A percentile compares a stretch with the other conserved stretches of the same genome.
phyloP scores from a whole-genome alignment of 2,113 vertebrate species.

The Callospermophilus lateralis region DNA sequence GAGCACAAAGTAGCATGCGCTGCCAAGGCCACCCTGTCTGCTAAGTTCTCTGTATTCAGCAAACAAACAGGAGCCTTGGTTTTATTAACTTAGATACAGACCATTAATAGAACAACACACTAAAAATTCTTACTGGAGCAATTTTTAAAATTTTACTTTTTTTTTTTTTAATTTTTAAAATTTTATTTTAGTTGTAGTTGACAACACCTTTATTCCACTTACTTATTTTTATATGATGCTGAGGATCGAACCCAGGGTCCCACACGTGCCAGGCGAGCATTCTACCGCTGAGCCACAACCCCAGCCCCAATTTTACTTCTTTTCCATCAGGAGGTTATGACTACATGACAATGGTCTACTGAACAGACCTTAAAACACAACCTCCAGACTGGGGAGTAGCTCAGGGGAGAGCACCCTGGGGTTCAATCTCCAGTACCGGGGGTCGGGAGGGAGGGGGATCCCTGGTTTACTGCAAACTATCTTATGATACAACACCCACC shows the following conservation, averaged over 20 bases:
- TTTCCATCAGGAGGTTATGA: background rate
- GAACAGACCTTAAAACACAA: background rate
- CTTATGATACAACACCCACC: slow-evolving; percentile 82
- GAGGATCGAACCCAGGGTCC: too few relatives aligned
- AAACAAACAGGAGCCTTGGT: background rate
- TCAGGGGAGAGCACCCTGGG: too few relatives aligned
- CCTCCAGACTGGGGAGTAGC: background rate
- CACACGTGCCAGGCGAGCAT: too few relatives aligned
- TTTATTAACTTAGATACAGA: background rate
- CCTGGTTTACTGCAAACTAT: background rate
- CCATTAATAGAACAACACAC: background rate
- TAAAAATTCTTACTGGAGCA: background rate
- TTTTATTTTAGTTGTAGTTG: too few relatives aligned
- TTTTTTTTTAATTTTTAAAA: too few relatives aligned
- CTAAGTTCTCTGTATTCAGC: background rate
- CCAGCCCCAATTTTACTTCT: background rate
- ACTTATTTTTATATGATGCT: too few relatives aligned
- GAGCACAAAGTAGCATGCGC: background rate
- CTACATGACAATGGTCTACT: background rate
- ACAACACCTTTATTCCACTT: too few relatives aligned
- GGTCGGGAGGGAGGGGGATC: too few relatives aligned
- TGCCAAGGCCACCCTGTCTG: background rate
- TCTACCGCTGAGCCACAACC: too few relatives aligned
- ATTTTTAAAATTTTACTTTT: background rate
- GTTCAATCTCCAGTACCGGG: background rate